Conservation (phyloP, 1,140 invertebrate species). For the Metaphire vulgaris region DNA sequence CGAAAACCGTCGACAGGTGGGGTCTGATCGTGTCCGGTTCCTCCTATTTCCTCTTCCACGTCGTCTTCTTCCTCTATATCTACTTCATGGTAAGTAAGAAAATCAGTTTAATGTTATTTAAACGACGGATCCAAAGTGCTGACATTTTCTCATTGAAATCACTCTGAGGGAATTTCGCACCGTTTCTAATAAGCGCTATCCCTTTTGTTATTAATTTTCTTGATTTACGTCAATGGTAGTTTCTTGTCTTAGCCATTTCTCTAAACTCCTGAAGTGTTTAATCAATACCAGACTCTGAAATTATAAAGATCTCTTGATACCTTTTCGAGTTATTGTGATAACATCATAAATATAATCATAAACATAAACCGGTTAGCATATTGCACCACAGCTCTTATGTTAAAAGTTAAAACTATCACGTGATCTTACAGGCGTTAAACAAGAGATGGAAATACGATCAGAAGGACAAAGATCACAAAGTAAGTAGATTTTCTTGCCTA, state of each 20-base stretch:
- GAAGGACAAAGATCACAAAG: slow-evolving; percentile 29
- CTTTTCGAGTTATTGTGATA: no score
- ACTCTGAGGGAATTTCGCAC: neutral
- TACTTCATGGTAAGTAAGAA: slow-evolving; percentile 27
- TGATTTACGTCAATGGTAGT: neutral
- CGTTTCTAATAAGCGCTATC: slow-evolving; percentile 1
- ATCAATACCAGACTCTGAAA: no score
- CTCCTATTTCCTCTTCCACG: slow-evolving; percentile 29
- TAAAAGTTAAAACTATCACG: no score
- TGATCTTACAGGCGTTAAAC: slow-evolving; percentile 28
- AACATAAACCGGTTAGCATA: no score
- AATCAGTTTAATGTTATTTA: neutral
- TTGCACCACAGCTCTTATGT: no score
- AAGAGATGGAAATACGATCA: slow-evolving; percentile 31
- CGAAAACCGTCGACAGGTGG: slow-evolving; percentile 19
- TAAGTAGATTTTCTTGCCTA: no score
- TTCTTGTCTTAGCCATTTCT: no score
- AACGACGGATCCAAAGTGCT: neutral
- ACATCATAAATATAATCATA: no score
- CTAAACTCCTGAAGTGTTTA: no score
- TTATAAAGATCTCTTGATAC: no score
- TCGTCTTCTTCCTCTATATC: slow-evolving; percentile 27
- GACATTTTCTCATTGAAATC: neutral
- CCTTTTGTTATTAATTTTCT: slow-evolving; percentile 6
- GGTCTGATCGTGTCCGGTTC: slow-evolving; percentile 25